A percentile compares a stretch with the other conserved stretches of the same genome.
Conservation (phyloP, 2,113 vertebrate species). For the Aegithalos caudatus region DNA sequence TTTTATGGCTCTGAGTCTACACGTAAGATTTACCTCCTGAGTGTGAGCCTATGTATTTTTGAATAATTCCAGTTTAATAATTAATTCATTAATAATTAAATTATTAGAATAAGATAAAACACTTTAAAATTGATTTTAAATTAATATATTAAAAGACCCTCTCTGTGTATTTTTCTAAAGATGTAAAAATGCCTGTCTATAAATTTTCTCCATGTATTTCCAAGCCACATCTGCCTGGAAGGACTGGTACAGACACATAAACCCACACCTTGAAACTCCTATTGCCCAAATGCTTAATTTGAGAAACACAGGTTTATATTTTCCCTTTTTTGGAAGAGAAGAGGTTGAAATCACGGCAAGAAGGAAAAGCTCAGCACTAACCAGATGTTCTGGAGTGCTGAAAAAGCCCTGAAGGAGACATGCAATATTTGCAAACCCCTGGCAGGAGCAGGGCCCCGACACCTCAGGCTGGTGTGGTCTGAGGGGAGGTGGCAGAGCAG, state of each 20-base stretch:
- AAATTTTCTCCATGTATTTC: neutral
- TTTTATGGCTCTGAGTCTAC: neutral
- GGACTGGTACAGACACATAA: neutral
- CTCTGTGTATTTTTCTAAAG: neutral
- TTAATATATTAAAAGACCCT: neutral
- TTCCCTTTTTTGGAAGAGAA: neutral
- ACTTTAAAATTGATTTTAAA: too few relatives aligned
- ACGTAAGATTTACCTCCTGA: neutral
- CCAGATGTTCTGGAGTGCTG: neutral
- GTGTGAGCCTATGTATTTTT: neutral
- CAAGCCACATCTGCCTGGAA: neutral
- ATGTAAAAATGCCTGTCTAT: too few relatives aligned
- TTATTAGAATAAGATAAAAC: neutral
- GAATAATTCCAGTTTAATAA: neutral
- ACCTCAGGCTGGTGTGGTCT: conserved; percentile 19
- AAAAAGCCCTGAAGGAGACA: neutral
- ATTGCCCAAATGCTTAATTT: neutral
- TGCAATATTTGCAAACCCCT: conserved; percentile 16
- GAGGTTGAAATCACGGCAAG: neutral
- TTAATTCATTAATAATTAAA: neutral
- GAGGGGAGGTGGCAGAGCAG: conserved; percentile 2
- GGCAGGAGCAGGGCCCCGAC: conserved; percentile 12
- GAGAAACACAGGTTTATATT: neutral
- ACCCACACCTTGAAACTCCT: neutral
- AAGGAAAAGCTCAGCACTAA: neutral